Base-by-base conservation (phyloP, 2,888 invertebrate genomes). In the Spicauda simplicius region DNA sequence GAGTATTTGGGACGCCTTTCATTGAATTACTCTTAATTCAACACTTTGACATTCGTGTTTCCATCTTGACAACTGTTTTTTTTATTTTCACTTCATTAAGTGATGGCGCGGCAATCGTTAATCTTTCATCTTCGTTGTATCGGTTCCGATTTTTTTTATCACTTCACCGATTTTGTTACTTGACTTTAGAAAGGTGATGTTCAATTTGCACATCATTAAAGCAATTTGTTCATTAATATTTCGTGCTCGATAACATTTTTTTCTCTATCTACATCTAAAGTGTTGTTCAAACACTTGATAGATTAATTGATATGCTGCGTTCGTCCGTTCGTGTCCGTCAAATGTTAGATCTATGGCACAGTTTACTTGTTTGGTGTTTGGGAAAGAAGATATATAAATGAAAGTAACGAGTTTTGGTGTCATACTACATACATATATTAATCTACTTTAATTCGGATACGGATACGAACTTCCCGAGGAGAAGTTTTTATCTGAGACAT, bases 131-230 rank as follows among this genome's bases (percentile, higher is more conserved):
- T 52, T 6, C 7, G 53, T 53, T 33, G 64, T 53, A 61, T 66
- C 50, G 60, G 60, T 60, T 56, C 33, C 60, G 60, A 61, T 61
- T 60, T 66, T 65, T 57, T 56, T 54, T 60, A 48, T 48, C 48
- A 48, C 20, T 20, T 54, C 52, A 41, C 45, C 20, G 53, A 37
- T 45, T 65, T 59, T 60, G 50, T 55, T 25, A 55, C 33, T 55
- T 50, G 50, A 61, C 66, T 66, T 66, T 66, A 60, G 50, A 60
- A 66, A 48, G 14, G 48, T 33, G 66, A 30, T 48, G 65, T 59
- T 59, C 59, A 30, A 65, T 65, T 65, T 59, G 53, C 64, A 65
- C 65, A 54, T 59, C 59, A 59, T 65, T 65, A 65, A 65, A 65
- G 45, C 59, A 45, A 65, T 65, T 65, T 65, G 65, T 65, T 65